Percentiles rank a stretch among this genome's conserved stretches.
Conservation (phyloP, 2,888 invertebrate species). For the Oxyteleia sp. region DNA sequence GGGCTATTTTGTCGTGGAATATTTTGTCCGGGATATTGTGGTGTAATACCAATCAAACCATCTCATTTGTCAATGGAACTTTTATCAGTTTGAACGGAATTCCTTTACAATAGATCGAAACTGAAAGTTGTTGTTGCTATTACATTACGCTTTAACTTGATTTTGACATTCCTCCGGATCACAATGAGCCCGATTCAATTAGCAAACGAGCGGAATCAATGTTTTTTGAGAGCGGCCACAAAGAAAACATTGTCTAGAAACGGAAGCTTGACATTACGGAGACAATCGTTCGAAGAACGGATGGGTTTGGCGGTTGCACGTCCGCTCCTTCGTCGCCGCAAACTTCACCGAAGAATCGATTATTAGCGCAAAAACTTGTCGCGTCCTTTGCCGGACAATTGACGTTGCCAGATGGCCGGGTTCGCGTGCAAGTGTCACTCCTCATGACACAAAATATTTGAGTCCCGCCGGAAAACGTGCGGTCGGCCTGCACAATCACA, state of each 20-base stretch:
- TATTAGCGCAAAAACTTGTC: conserved; percentile 79
- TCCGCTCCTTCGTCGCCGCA: conserved; percentile 63
- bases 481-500: conserved; percentile 74
- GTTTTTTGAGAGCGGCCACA: conserved; percentile 32
- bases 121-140: neutral
- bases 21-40: no score
- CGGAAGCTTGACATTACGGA: conserved; percentile 66
- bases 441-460: conserved; percentile 77
- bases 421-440: conserved; percentile 79
- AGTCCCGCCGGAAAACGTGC: conserved; percentile 77
- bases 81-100: no score
- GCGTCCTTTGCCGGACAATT: conserved; percentile 80
- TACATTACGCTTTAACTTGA: conserved; percentile 24
- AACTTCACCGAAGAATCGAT: conserved; percentile 71
- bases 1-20: no score
- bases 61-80: no score
- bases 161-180: conserved; percentile 14
- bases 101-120: no score
- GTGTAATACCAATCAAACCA: no score
- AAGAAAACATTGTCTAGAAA: conserved; percentile 56
- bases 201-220: conserved; percentile 30
- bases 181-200: conserved; percentile 40
- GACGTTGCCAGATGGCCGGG: conserved; percentile 76
- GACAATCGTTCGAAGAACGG: conserved; percentile 48
- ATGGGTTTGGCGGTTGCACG: conserved; percentile 68